Evolutionary conservation across 1,140 invertebrate genomes (phyloP), one percentile per base, ranked within the genome.

Genomic region (Pachypeltis micranthus): DNA sequence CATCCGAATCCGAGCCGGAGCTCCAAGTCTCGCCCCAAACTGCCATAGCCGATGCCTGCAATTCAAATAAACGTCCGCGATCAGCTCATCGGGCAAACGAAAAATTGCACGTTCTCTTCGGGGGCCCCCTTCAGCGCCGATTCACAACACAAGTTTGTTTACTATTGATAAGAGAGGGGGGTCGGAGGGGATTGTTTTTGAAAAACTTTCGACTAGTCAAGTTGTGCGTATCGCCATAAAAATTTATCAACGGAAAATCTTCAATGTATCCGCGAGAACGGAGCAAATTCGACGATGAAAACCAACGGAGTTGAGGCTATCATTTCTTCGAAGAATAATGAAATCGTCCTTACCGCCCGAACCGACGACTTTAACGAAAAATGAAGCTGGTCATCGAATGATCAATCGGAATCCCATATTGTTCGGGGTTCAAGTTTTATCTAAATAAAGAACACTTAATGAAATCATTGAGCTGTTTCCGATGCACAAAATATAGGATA

Each of bases 401-500:
- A n/a, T n/a, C n/a, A n/a, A n/a, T n/a, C n/a, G n/a, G n/a, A n/a
- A 29, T 27, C 54, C 54, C 51, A 62, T 62, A 10, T 54, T 29
- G 24, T 19, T 44, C 39, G 51, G 31, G 34, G 44, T 63, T 67
- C 62, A 67, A 44, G 66, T 67, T 65, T 67, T 67, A 28, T 67
- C 66, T 63, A 67, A 67, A 62, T 67, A 65, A 47, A 61, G 61
- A 51, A 63, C 51, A 54, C 62, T 56, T 59, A 62, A 60, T 54
- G 44, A 65, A 58, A 65, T 62, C 25, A 57, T 65, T 54, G 51
- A 59, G 44, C 64, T 62, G 55, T 44, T 61, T 67, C 44, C 63
- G 62, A 31, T 63, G 61, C 64, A 66, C 58, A 66, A 66, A 67
- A 67, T 66, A 66, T 64, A 31, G 58, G 55, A 62, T 64, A 62